Evolutionary conservation across 2,888 invertebrate species (phyloP).

Genomic region (Euproctis similis): DNA sequence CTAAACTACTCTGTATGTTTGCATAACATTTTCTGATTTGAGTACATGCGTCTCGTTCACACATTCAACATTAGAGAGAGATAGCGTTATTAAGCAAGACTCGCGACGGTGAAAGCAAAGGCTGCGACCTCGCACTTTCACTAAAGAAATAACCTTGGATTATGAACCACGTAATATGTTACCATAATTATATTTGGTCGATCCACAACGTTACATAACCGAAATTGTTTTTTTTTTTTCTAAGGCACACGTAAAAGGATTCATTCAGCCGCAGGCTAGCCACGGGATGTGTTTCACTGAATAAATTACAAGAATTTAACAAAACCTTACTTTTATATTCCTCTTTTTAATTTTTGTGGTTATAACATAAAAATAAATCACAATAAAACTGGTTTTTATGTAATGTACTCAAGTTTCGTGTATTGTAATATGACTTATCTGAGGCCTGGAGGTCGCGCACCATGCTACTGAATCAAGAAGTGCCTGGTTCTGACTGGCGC

Average conservation of each 20-base stretch:
- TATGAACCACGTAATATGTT: conserved; percentile 47
- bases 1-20: conserved; percentile 11
- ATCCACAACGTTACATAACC: conserved; percentile 19
- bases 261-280: not conserved
- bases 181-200: conserved; percentile 33
- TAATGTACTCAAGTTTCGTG: too few relatives aligned
- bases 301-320: not conserved
- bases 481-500: too few relatives aligned
- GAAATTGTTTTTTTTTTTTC: conserved; percentile 9
- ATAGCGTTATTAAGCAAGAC: conserved; percentile 22
- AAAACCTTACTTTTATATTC: too few relatives aligned
- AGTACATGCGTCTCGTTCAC: conserved; percentile 17
- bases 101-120: conserved; percentile 45
- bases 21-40: conserved; percentile 18
- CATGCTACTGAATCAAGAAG: too few relatives aligned
- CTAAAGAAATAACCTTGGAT: conserved; percentile 54
- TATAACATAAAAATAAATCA: too few relatives aligned
- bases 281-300: not conserved
- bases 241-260: not conserved
- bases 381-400: too few relatives aligned
- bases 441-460: too few relatives aligned
- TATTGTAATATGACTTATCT: too few relatives aligned
- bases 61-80: conserved; percentile 21
- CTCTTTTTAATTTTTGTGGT: too few relatives aligned
- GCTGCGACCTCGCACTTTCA: conserved; percentile 49